Percentiles rank a stretch among this genome's conserved stretches.
These are phyloP conservation scores for Akabosia matsudoensis DNA, from an alignment of 1,140 invertebrate genomes.

Conservation along the genomic window DNA sequence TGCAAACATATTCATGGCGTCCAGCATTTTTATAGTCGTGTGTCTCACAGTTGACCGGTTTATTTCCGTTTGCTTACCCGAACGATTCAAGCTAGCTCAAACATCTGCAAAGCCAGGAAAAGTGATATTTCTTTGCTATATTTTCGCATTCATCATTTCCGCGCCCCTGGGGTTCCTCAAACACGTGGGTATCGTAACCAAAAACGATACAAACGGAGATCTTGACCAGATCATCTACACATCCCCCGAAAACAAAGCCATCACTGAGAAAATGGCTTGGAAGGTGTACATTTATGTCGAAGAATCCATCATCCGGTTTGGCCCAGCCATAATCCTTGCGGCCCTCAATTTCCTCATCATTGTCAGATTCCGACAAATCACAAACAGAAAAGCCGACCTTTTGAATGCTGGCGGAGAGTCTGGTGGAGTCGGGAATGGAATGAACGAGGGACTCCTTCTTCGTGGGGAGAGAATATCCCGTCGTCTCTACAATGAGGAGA, in stretches of 20 bases:
- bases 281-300: constrained; percentile 48
- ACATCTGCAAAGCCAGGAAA: constrained; percentile 49
- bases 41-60: constrained; percentile 55
- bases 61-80: constrained; percentile 53
- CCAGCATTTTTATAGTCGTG: constrained; percentile 54
- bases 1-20: constrained; percentile 54
- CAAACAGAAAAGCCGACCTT: constrained; percentile 47
- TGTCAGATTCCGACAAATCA: constrained; percentile 49
- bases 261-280: constrained; percentile 46
- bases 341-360: constrained; percentile 52
- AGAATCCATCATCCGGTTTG: constrained; percentile 50
- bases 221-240: constrained; percentile 45
- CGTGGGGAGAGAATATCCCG: constrained; percentile 45
- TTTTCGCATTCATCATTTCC: constrained; percentile 51
- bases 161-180: constrained; percentile 52
- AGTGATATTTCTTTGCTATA: constrained; percentile 50
- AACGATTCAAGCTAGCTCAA: constrained; percentile 52
- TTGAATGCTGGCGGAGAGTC: constrained; percentile 31
- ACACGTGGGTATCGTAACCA: background rate
- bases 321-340: constrained; percentile 50
- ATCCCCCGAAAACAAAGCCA: constrained; percentile 46
- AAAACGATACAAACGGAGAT: constrained; percentile 25
- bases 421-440: no score
- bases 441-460: constrained; percentile 33
- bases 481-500: constrained; percentile 52